Percentiles rank a stretch among this genome's conserved stretches.
Evolutionary conservation across 2,888 invertebrate genomes (phyloP).

Genomic region (Drosophila vallismaia): DNA sequence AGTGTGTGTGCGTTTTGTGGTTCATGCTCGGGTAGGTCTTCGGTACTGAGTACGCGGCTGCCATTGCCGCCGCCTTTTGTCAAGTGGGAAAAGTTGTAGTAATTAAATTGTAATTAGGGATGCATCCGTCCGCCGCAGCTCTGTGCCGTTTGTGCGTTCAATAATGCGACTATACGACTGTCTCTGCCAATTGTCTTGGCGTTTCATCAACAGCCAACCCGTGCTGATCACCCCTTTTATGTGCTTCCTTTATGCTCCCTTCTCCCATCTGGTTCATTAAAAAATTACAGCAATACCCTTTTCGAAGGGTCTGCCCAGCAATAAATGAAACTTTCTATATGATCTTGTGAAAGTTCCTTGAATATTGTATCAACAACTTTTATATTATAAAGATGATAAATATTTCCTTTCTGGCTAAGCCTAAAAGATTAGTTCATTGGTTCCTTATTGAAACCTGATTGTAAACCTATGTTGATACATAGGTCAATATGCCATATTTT

Average conservation of each 20-base stretch:
- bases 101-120: constrained; percentile 84
- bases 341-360: neutral
- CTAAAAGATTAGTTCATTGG: too few species aligned
- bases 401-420: too few species aligned
- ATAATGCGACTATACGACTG: constrained; percentile 67
- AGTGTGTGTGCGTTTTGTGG: constrained; percentile 62
- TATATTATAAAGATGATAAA: too few species aligned
- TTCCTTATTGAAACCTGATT: too few species aligned
- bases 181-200: constrained; percentile 74
- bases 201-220: constrained; percentile 66
- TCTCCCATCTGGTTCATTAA: constrained; percentile 18
- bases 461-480: too few species aligned
- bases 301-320: neutral
- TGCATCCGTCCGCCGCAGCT: constrained; percentile 78
- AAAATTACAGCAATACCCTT: constrained; percentile 36
- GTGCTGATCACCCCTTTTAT: constrained; percentile 37
- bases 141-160: constrained; percentile 53
- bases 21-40: constrained; percentile 71
- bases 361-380: too few species aligned
- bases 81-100: constrained; percentile 82
- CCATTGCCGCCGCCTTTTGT: constrained; percentile 76
- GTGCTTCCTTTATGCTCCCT: constrained; percentile 7
- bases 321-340: neutral
- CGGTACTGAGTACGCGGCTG: constrained; percentile 49
- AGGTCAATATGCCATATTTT: too few species aligned